phyloP scores from a whole-genome alignment of 1,140 invertebrate genomes.

The Euglossa dilemma region DNA sequence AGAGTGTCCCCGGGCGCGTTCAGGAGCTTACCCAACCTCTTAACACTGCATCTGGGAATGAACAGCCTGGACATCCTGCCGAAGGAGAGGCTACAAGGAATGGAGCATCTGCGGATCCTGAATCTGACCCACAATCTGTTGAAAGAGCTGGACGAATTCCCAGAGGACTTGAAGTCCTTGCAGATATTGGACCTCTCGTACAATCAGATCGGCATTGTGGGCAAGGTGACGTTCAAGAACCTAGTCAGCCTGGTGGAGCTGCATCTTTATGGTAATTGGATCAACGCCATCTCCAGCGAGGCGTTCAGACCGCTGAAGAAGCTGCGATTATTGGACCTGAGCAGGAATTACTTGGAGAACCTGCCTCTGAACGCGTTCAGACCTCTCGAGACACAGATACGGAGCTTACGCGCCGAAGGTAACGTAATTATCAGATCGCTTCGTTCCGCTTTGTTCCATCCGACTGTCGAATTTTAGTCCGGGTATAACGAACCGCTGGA shows the following conservation, averaged over 20 bases:
- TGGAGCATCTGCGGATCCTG: constrained; percentile 87
- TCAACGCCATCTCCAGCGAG: constrained; percentile 89
- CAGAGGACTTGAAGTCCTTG: constrained; percentile 88
- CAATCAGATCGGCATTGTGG: constrained; percentile 91
- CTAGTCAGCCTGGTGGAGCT: constrained; percentile 89
- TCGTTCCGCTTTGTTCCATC: background rate
- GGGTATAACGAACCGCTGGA: background rate
- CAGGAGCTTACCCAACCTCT: constrained; percentile 87
- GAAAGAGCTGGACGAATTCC: constrained; percentile 92
- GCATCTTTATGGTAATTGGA: constrained; percentile 91
- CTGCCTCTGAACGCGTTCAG: constrained; percentile 90
- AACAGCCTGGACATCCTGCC: constrained; percentile 93
- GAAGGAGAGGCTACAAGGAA: constrained; percentile 91
- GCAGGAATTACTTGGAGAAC: constrained; percentile 91
- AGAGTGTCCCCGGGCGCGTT: constrained; percentile 94
- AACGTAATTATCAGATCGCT: constrained; percentile 58
- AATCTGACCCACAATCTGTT: constrained; percentile 93
- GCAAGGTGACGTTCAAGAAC: constrained; percentile 89
- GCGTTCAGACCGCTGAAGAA: constrained; percentile 91
- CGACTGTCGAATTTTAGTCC: background rate
- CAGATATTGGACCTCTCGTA: constrained; percentile 91
- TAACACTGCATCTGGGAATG: constrained; percentile 91
- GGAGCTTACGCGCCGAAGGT: constrained; percentile 90
- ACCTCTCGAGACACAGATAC: constrained; percentile 91
- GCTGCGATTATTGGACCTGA: constrained; percentile 90